Base-by-base conservation (phyloP, 2,888 invertebrate species). In the Caenorhabditis plicata region DNA sequence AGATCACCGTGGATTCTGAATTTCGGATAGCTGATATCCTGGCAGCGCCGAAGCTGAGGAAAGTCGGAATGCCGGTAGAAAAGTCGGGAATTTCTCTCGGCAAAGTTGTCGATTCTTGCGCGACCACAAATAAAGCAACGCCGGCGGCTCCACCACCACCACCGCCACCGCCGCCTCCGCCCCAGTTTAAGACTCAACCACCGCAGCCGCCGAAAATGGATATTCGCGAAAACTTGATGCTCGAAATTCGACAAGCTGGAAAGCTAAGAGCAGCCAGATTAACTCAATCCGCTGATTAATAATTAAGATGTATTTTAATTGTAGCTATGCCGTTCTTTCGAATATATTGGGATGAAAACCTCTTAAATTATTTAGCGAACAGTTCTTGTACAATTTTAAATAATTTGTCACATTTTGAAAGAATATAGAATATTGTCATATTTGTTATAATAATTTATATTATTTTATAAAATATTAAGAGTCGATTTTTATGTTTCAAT, bases 221-320 rank as follows among this genome's bases (percentile, higher is more conserved):
- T 36, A 15, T 47, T 11, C 41, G 61, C 9, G 61, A 61, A 26
- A 39, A 43, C 4, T 22, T 61, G 23, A 61, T 61, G 61, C 40
- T 20, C 27, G 61, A 61, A 47, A 61, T 61, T 36, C 45, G 54
- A 25, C 51, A 61, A 55, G 61, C 61, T 20, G 61, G 61, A 40
- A 26, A 51, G 38, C 26, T 61, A 32, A 40, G 61, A 23, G 61
- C 61, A 26, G 51, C 55, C 8, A 43, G 61, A 31, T 27, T 20
- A 19, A 44, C 52, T 13, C 48, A 52, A 48, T 44, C 38, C 36
- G 57, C 57, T 48, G 47, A 36, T 47, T 13, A 22, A n/a, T n/a
- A n/a, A n/a, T n/a, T n/a, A n/a, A n/a, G n/a, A n/a, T n/a, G n/a
- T n/a, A n/a, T n/a, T n/a, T n/a, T n/a, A n/a, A n/a, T n/a, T n/a